Conservation (phyloP, 1,140 invertebrate genomes). For the Kradibia gibbosae region DNA sequence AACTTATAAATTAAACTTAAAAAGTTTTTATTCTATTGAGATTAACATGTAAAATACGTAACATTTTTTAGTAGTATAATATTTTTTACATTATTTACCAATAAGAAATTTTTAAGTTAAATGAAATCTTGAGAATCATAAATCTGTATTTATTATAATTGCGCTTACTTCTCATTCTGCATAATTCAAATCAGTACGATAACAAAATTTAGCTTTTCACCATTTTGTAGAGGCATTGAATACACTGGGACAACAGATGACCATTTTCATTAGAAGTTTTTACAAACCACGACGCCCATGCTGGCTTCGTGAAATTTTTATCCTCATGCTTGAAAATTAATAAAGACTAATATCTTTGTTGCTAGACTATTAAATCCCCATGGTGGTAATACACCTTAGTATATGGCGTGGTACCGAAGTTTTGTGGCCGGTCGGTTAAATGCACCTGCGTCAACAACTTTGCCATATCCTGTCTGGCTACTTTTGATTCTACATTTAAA, state of each 20-base stretch:
- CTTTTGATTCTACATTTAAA: neutral
- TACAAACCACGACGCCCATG: neutral
- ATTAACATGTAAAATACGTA: too few relatives aligned
- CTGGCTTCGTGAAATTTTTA: conserved; percentile 57
- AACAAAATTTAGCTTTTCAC: neutral
- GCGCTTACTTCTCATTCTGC: neutral
- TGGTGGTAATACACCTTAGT: conserved; percentile 22
- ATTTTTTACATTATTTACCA: too few relatives aligned
- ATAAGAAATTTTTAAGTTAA: too few relatives aligned
- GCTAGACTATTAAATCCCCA: conserved; percentile 60
- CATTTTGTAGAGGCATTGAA: neutral
- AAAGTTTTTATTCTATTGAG: too few relatives aligned
- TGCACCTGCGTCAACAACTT: conserved; percentile 4
- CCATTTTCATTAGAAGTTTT: conserved; percentile 2
- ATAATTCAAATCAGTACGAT: neutral
- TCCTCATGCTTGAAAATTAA: conserved; percentile 64
- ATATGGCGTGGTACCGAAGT: conserved; percentile 32
- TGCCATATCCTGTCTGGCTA: neutral
- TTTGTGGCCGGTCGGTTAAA: conserved; percentile 17
- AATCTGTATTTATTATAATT: neutral
- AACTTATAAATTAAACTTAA: too few relatives aligned
- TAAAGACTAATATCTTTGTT: conserved; percentile 66
- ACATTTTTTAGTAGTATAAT: too few relatives aligned
- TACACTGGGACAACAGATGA: neutral
- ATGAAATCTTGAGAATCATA: neutral